Base-by-base conservation (phyloP, 2,113 vertebrate genomes). In the Bostrychus sinensis region DNA sequence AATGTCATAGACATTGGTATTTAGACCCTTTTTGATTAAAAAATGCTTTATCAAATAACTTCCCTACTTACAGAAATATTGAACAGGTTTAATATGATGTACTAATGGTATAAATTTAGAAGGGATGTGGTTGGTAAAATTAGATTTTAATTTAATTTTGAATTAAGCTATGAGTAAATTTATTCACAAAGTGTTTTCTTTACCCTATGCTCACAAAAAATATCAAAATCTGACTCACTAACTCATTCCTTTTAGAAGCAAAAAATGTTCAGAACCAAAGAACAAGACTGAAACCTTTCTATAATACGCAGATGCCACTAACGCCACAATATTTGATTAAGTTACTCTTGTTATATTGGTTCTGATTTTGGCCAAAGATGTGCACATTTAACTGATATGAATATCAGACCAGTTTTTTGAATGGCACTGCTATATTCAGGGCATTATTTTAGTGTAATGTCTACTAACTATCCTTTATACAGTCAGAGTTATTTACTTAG, bases 241-340 rank as follows among this genome's bases (percentile, higher is more conserved):
- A 25, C 22, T 10, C 7, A 19, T 70, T 54, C 22, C 59, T 48
- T 14, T 46, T 4, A 22, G 22, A 62, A 42, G 38, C 62, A 53
- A 39, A 45, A 22, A 46, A 9, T 43, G 45, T 14, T 43, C 53
- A 46, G 32, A 77, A 80, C 76, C 70, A 82, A 83, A 86, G 56
- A 82, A 50, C 26, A 69, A 30, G 13, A 14, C 7, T 23, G 22
- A 14, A 4, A 23, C n/a, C n/a, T n/a, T n/a, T n/a, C 25, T 16
- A 7, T 51, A 51, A 23, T 51, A 7, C 1, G 25, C 25, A 28
- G 23, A n/a, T 13, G 20, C 51, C 2, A 30, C 54, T 56, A 41
- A 61, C 32, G 59, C 54, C 5, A 28, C 19, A 12, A 17, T 66
- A 36, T 0, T 2, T 64, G 20, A 66, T 61, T 42, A 65, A 76